Percentiles rank a stretch among this genome's conserved stretches.
These are phyloP conservation scores for Tangara arthus DNA, from an alignment of 2,797 vertebrate species.

Conservation along the genomic window DNA sequence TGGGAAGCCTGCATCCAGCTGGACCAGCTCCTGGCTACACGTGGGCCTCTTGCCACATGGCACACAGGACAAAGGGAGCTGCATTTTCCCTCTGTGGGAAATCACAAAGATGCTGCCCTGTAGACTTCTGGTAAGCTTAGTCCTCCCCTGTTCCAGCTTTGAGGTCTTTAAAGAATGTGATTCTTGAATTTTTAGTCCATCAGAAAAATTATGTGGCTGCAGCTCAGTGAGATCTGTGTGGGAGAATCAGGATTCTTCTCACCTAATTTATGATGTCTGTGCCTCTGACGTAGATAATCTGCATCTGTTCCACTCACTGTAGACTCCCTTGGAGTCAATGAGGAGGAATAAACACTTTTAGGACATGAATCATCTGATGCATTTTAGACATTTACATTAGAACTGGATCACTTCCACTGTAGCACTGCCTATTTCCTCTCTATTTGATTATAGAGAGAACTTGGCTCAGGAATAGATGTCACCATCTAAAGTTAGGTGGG, in stretches of 20 bases:
- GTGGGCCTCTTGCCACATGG: background rate
- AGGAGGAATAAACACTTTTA: conserved; percentile 51
- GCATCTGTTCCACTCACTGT: conserved; percentile 36
- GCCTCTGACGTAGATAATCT: conserved; percentile 31
- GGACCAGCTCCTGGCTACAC: background rate
- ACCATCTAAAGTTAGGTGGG: conserved; percentile 50
- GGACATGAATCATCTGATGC: conserved; percentile 57
- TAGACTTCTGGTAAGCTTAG: background rate
- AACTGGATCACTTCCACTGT: conserved; percentile 48
- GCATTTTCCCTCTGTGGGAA: background rate
- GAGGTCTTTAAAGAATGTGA: background rate
- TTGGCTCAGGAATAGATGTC: conserved; percentile 60
- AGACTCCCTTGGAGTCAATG: conserved; percentile 35
- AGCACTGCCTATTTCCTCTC: conserved; percentile 47
- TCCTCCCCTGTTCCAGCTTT: background rate
- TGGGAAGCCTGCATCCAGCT: background rate
- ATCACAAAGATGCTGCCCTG: background rate
- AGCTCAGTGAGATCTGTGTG: background rate
- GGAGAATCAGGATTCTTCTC: conserved; percentile 4
- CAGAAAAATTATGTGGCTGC: background rate
- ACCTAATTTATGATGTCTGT: conserved; percentile 23
- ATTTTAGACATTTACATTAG: conserved; percentile 60
- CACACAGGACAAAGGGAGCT: background rate
- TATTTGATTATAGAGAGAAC: conserved; percentile 25
- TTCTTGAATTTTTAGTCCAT: background rate